Conservation (phyloP, 2,797 vertebrate genomes). For the Todus mexicanus region DNA sequence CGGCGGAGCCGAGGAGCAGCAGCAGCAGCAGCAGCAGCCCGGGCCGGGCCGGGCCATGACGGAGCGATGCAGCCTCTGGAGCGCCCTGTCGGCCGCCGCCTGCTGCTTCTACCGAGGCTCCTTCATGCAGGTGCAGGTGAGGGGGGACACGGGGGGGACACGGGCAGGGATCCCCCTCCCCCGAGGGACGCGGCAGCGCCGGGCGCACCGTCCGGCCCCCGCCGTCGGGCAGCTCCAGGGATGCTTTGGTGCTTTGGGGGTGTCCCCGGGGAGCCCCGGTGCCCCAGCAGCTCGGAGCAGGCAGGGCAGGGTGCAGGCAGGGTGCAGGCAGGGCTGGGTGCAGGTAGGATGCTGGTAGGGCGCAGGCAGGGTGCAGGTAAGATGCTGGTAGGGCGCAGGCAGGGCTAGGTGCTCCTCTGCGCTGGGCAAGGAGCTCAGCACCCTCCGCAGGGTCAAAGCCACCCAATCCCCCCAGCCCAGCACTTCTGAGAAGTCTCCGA, state of each 20-base stretch:
- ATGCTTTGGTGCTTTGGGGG: no score
- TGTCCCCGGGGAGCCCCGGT: not conserved
- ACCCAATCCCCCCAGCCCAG: not conserved
- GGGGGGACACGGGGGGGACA: not conserved
- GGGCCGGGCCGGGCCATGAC: constrained; percentile 81
- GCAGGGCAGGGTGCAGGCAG: not conserved
- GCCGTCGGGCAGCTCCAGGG: not conserved
- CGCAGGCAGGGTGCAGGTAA: not conserved
- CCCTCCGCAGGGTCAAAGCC: no score
- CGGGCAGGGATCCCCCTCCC: not conserved
- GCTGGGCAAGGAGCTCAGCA: not conserved
- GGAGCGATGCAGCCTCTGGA: constrained; percentile 97
- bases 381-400: not conserved
- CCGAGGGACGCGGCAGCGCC: not conserved
- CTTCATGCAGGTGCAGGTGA: constrained; percentile 99
- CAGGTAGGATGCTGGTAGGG: not conserved
- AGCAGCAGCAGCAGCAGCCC: not conserved
- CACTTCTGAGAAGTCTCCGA: not conserved
- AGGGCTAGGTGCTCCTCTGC: not conserved
- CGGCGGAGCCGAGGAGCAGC: constrained; percentile 38
- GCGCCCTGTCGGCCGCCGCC: constrained; percentile 93
- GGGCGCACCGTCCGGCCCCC: not conserved
- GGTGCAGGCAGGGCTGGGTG: not conserved
- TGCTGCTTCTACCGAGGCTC: constrained; percentile 99
- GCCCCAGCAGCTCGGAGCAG: not conserved